Evolutionary conservation across 2,888 invertebrate genomes (phyloP), one percentile per base, ranked within the genome.

Genomic region (Sphaerophoria taeniata): DNA sequence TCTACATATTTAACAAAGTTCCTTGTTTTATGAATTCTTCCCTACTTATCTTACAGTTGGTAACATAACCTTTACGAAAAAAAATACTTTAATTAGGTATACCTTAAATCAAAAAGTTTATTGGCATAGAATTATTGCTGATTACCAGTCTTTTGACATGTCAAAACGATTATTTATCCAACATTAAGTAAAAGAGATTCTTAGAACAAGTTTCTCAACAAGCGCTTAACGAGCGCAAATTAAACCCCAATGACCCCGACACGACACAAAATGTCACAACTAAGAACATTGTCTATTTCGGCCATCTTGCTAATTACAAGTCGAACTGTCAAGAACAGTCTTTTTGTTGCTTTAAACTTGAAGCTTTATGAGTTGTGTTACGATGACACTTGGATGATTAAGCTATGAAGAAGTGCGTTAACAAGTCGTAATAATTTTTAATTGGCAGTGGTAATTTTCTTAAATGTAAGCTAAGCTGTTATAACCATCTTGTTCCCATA

Each of bases 361-460:
- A 34, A 60, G 71, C 58, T 77, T 72, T 63, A 63, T 51, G 16
- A 73, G 69, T 63, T 70, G 51, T 70, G 51, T 47, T 16, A 71
- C 70, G 78, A 83, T 74, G 70, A 55, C 60, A 84, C 61, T 84
- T 71, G 24, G 24, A 24, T 74, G 79, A 75, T 84, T 79, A 79
- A 67, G 65, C 67, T 79, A 24, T 24, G 24, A 24, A 65, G 84
- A 79, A 84, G 75, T 75, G 84, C 84, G 84, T 84, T 84, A 79
- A 84, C 67, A 84, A 79, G 75, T 79, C 60, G 79, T 84, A 84
- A 84, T 84, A 79, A 79, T 79, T 84, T 84, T 84, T 84, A 84
- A 84, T 84, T 79, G 75, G 75, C 75, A 79, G 65, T 31, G 51
- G 83, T 84, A 79, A 84, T 84, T 70, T 77, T 61, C 63, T 67